These are phyloP conservation scores for Hemitrygon akajei DNA, from an alignment of 2,797 vertebrate species.

Conservation along the genomic window DNA sequence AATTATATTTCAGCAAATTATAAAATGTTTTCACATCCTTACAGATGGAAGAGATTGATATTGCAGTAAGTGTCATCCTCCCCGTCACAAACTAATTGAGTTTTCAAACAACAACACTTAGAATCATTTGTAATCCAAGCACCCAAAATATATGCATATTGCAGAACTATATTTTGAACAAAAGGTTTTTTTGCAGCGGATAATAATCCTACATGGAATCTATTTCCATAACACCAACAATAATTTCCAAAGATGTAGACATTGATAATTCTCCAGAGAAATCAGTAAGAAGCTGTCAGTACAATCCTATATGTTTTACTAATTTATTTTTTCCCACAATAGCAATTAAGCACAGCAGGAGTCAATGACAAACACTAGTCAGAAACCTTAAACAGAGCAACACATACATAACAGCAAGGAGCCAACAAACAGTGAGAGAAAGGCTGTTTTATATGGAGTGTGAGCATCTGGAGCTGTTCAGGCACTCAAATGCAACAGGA, in stretches of 20 bases:
- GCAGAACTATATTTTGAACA: too few species aligned
- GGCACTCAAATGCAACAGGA: not conserved
- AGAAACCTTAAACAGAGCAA: not conserved
- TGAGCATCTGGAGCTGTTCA: slow-evolving; percentile 2
- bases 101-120: too few species aligned
- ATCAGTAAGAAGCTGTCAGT: not conserved
- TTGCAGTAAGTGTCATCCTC: too few species aligned
- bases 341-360: slow-evolving; percentile 6
- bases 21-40: too few species aligned
- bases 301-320: not conserved
- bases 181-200: too few species aligned
- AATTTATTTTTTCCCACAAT: slow-evolving; percentile 13
- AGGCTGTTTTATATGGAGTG: not conserved
- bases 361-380: not conserved
- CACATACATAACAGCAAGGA: not conserved
- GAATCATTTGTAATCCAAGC: too few species aligned
- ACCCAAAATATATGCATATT: too few species aligned
- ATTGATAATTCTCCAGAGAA: not conserved
- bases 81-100: too few species aligned
- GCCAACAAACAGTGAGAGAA: not conserved
- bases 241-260: not conserved
- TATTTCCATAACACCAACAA: not conserved
- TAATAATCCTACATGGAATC: too few species aligned
- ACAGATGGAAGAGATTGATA: too few species aligned
- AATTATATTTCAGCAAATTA: too few species aligned